Percentiles rank a stretch among this genome's conserved stretches.
Conservation (phyloP, 2,113 vertebrate genomes). For the Mustela lutreola region DNA sequence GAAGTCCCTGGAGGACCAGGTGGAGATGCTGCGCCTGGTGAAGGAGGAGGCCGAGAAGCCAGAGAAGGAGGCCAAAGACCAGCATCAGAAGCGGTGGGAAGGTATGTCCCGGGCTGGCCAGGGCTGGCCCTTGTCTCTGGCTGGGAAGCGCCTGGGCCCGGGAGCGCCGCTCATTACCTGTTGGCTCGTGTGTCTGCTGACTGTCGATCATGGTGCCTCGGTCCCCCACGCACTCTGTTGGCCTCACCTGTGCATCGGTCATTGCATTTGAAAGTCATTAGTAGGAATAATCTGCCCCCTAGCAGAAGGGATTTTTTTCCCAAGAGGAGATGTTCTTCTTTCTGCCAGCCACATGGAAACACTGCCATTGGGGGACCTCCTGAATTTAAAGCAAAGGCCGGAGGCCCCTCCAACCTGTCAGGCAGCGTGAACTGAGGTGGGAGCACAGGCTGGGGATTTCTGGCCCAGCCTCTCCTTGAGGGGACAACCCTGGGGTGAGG, state of each 20-base stretch:
- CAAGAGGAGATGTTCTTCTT: not conserved
- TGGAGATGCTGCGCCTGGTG: constrained; percentile 88
- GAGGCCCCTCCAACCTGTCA: not conserved
- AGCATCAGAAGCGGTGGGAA: constrained; percentile 93
- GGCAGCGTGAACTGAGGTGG: not conserved
- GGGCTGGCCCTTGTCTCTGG: rapidly evolving
- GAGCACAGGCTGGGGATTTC: not conserved
- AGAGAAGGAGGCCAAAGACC: constrained; percentile 94
- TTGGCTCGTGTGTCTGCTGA: too few relatives aligned
- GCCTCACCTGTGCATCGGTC: not conserved
- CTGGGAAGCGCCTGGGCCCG: not conserved
- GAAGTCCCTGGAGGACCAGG: constrained; percentile 89
- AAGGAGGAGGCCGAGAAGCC: constrained; percentile 93
- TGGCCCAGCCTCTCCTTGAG: not conserved
- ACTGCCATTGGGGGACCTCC: not conserved
- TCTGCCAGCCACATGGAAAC: not conserved
- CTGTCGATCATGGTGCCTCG: rapidly evolving
- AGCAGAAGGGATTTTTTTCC: not conserved
- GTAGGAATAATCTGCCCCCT: not conserved
- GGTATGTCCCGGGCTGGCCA: constrained; percentile 77
- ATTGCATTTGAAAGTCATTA: not conserved
- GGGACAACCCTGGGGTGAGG: not conserved
- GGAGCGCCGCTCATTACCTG: not conserved
- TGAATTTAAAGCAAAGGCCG: not conserved
- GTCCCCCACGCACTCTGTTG: not conserved